Conservation (phyloP, 2,797 vertebrate species). For the Astyanax mexicanus region DNA sequence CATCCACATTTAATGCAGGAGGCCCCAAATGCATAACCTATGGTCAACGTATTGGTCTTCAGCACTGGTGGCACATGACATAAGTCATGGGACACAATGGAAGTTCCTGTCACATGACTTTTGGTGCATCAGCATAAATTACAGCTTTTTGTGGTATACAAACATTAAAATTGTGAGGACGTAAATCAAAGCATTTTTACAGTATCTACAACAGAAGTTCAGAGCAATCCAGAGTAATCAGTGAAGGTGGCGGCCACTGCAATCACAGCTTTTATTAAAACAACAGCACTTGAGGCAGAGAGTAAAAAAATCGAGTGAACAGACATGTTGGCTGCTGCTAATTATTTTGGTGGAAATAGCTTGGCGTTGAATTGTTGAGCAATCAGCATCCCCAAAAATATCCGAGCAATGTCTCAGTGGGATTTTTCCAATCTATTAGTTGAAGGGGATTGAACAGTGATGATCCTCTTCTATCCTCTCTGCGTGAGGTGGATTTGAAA, state of each 20-base stretch:
- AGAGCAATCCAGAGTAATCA: background rate
- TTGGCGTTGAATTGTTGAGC: constrained; percentile 21
- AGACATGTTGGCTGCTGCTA: constrained; percentile 28
- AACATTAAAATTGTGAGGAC: too few species aligned
- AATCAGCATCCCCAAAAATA: constrained; percentile 50
- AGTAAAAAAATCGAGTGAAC: constrained; percentile 42
- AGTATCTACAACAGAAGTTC: background rate
- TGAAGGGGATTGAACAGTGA: constrained; percentile 13
- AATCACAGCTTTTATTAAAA: constrained; percentile 1
- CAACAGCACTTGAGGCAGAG: background rate
- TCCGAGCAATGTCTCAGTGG: constrained; percentile 1
- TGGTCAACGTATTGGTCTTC: too few species aligned
- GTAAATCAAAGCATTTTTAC: too few species aligned
- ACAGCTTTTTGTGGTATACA: too few species aligned
- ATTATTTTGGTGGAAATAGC: constrained; percentile 36
- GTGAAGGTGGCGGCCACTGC: background rate
- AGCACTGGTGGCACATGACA: too few species aligned
- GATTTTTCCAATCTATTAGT: constrained; percentile 5
- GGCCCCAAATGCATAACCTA: too few species aligned
- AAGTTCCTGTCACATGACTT: too few species aligned
- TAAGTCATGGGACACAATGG: too few species aligned
- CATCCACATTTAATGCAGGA: too few species aligned
- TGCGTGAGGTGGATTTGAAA: background rate
- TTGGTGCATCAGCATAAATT: too few species aligned
- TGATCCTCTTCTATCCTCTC: background rate